These are phyloP conservation scores for Trisateles emortualis DNA, from an alignment of 2,888 invertebrate species.

Conservation along the genomic window DNA sequence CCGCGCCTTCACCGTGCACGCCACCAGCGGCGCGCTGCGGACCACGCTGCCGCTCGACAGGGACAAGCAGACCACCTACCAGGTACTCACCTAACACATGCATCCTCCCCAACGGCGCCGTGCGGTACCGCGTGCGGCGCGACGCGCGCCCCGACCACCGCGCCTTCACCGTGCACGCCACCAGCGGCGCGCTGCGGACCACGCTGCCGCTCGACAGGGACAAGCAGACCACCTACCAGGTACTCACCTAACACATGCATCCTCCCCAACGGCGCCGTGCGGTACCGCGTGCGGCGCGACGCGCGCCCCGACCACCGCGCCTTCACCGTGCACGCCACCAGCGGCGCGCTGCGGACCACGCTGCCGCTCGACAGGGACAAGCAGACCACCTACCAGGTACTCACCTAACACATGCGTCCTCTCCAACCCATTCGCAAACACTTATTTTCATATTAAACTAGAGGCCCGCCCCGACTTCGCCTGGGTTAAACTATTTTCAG, in stretches of 20 bases:
- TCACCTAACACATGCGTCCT: background rate
- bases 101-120: background rate
- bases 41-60: constrained; percentile 91
- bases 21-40: constrained; percentile 91
- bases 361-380: constrained; percentile 92
- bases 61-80: constrained; percentile 94
- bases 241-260: constrained; percentile 58
- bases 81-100: constrained; percentile 83
- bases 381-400: constrained; percentile 95
- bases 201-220: constrained; percentile 92
- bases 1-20: constrained; percentile 93
- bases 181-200: constrained; percentile 92
- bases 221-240: constrained; percentile 95
- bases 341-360: constrained; percentile 91
- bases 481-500: no score
- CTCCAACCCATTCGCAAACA: constrained; percentile 87
- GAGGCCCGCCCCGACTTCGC: constrained; percentile 93
- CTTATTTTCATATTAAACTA: constrained; percentile 90
- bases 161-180: constrained; percentile 93
- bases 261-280: constrained; percentile 32
- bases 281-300: constrained; percentile 94
- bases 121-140: constrained; percentile 92
- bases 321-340: constrained; percentile 93
- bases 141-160: constrained; percentile 94
- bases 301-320: constrained; percentile 93